Evolutionary conservation across 2,113 vertebrate genomes (phyloP), one percentile per base, ranked within the genome.

Genomic region (Notothenia coriiceps): DNA sequence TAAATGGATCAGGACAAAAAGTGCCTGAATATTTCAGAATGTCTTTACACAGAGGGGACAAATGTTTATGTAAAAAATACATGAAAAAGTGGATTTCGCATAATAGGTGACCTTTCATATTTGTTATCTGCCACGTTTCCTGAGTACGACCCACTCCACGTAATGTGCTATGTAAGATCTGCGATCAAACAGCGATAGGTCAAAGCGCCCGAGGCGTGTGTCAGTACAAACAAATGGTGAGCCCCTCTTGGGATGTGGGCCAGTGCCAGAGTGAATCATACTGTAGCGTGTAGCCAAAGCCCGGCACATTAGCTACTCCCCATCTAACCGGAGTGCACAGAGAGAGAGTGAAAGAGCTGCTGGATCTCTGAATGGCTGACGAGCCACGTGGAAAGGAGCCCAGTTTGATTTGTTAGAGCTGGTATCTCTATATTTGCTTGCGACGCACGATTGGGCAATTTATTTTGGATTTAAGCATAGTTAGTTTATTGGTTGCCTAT

Each of bases 191-290:
- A 69, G 57, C 75, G 13, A 65, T 55, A 79, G 80, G 80, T 93
- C 87, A 74, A 64, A 25, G 50, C 29, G 67, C 67, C 64, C 64
- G 74, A 83, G 69, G 74, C 35, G 9, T 46, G 47, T 69, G 81
- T 84, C 67, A 50, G 59, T 79, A 67, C 64, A 75, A 76, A 88
- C 79, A 85, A 89, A 91, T 76, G 77, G 78, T 83, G 52, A 25
- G 85, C 78, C 72, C 61, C 81, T 84, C 70, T 80, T 40, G 70
- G 79, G 81, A 81, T 57, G 80, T 70, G 77, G 86, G 80, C 52
- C 60, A n/a, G 64, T 77, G 83, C 88, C 84, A 88, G 77, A 49
- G 79, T 91, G 83, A 91, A 86, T 89, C 79, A 90, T 29, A 29
- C 25, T 29, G 29, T 67, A 59, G 76, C 5, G 33, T 67, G 70